Evolutionary conservation across 1,140 invertebrate genomes (phyloP).

Genomic region (Megalonaias nervosa): DNA sequence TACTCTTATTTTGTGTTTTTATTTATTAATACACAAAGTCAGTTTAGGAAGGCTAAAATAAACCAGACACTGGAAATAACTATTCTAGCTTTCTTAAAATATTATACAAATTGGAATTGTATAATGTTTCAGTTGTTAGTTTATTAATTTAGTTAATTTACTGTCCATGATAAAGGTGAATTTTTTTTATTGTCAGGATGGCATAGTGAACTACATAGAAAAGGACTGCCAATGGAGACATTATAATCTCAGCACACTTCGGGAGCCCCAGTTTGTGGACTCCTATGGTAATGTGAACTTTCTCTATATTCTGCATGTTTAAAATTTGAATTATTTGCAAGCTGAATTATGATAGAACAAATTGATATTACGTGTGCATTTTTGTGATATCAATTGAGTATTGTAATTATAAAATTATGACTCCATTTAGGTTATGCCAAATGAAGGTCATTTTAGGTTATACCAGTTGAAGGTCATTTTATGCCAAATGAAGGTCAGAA

Average conservation of each 20-base stretch:
- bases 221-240: slow-evolving; percentile 68
- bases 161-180: neutral
- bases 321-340: neutral
- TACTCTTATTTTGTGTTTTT: too few species aligned
- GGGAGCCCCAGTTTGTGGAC: slow-evolving; percentile 61
- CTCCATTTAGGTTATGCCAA: neutral
- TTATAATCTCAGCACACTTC: slow-evolving; percentile 62
- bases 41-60: too few species aligned
- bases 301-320: neutral
- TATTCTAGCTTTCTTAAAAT: too few species aligned
- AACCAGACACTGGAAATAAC: too few species aligned
- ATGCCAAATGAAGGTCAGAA: neutral
- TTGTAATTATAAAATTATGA: too few species aligned
- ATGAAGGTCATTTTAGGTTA: too few species aligned
- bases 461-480: too few species aligned
- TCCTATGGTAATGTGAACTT: slow-evolving; percentile 54
- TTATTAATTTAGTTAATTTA: too few species aligned
- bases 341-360: neutral
- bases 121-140: too few species aligned
- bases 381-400: neutral
- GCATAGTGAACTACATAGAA: slow-evolving; percentile 51
- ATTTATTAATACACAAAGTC: too few species aligned
- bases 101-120: too few species aligned
- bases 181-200: slow-evolving; percentile 48
- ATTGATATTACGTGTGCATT: neutral